Evolutionary conservation across 2,113 vertebrate genomes (phyloP).

Genomic region (Periophthalmodon schlosseri): DNA sequence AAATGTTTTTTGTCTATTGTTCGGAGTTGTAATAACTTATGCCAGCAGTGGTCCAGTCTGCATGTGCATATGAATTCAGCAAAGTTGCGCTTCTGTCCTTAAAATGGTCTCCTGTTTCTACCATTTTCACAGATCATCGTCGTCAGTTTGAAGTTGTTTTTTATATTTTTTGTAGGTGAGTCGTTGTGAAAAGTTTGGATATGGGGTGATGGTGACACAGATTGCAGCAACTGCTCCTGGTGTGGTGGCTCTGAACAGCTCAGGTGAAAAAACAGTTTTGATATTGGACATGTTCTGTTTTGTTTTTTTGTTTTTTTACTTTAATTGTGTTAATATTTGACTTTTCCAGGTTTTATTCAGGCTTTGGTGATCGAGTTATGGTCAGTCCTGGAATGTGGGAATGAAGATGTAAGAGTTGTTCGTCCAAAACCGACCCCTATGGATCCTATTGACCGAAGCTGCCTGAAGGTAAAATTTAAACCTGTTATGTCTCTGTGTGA

Average conservation of each 20-base stretch:
- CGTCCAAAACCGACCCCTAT: conserved; percentile 85
- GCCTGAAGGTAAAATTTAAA: conserved; percentile 85
- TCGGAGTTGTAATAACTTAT: background rate
- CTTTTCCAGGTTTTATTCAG: conserved; percentile 84
- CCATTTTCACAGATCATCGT: background rate
- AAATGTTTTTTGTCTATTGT: conserved; percentile 13
- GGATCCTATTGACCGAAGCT: conserved; percentile 91
- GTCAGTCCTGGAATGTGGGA: conserved; percentile 87
- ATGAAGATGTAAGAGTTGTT: conserved; percentile 84
- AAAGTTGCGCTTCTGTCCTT: background rate
- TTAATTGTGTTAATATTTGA: background rate
- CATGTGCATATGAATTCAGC: background rate
- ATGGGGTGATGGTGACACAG: conserved; percentile 88
- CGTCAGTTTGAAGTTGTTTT: conserved; percentile 1
- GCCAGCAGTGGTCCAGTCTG: conserved; percentile 5
- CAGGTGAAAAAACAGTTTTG: conserved; percentile 77
- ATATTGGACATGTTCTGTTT: background rate
- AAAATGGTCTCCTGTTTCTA: background rate
- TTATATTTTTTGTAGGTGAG: conserved; percentile 75
- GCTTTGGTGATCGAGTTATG: conserved; percentile 86
- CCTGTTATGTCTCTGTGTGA: background rate
- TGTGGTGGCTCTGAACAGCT: conserved; percentile 81
- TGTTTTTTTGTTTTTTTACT: background rate
- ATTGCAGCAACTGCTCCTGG: conserved; percentile 87
- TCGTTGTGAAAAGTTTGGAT: conserved; percentile 86